phyloP scores from a whole-genome alignment of 2,888 invertebrate species.

The Aphelenchoides bicaudatus region DNA sequence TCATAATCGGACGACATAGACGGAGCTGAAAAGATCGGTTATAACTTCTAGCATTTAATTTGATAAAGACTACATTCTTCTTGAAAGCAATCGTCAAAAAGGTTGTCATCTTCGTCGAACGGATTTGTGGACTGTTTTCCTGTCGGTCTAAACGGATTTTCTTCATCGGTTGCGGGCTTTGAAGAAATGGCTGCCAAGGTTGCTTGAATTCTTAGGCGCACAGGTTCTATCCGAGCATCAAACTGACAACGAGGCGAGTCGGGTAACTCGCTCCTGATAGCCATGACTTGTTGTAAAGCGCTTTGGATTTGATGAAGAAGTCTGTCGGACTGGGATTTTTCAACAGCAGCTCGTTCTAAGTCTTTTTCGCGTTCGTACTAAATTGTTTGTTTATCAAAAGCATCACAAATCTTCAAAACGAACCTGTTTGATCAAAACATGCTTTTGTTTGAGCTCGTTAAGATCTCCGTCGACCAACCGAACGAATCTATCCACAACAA shows the following conservation, averaged over 20 bases:
- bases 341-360: slow-evolving; percentile 24
- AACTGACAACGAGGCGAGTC: slow-evolving; percentile 23
- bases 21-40: slow-evolving; percentile 15
- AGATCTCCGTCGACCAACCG: slow-evolving; percentile 27
- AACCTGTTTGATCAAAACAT: slow-evolving; percentile 29
- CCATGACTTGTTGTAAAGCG: slow-evolving; percentile 39
- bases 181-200: slow-evolving; percentile 3
- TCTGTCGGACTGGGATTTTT: slow-evolving; percentile 32
- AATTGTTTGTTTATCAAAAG: slow-evolving; percentile 24
- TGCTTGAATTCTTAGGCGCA: slow-evolving; percentile 15
- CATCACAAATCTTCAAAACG: slow-evolving; percentile 22
- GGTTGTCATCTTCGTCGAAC: slow-evolving; percentile 18
- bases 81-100: slow-evolving; percentile 33
- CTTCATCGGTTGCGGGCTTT: not conserved
- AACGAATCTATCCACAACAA: slow-evolving; percentile 33
- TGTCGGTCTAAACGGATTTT: not conserved
- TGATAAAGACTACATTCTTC: slow-evolving; percentile 6
- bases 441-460: slow-evolving; percentile 29
- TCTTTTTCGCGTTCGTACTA: slow-evolving; percentile 32
- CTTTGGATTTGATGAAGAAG: slow-evolving; percentile 42
- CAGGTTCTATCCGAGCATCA: slow-evolving; percentile 24
- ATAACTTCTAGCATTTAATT: not conserved
- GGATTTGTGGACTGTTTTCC: slow-evolving; percentile 3
- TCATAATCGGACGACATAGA: slow-evolving; percentile 27
- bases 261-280: slow-evolving; percentile 38